A percentile compares a stretch with the other conserved stretches of the same genome.
phyloP scores from a whole-genome alignment of 2,797 vertebrate genomes.

The Syndactyla subalaris region DNA sequence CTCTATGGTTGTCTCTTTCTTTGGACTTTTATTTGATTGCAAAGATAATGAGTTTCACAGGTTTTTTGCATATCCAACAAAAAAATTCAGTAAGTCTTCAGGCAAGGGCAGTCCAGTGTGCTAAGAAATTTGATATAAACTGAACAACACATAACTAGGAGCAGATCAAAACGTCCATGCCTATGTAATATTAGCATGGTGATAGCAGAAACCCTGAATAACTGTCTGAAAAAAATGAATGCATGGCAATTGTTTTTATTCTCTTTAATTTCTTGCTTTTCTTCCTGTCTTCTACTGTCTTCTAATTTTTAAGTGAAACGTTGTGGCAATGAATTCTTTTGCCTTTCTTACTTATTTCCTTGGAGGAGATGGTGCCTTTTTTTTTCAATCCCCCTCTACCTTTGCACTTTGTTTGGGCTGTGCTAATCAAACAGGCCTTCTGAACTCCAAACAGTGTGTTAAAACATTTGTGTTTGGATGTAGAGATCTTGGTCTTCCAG shows the following conservation, averaged over 20 bases:
- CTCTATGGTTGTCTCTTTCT: background rate
- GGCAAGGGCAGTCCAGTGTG: background rate
- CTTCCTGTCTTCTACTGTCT: background rate
- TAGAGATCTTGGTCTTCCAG: background rate
- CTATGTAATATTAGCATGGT: background rate
- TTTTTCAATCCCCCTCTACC: background rate
- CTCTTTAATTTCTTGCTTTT: background rate
- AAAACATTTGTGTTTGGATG: background rate
- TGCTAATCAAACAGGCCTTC: background rate
- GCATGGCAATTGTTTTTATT: background rate
- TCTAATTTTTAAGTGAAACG: background rate
- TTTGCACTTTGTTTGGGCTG: background rate
- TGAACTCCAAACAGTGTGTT: background rate
- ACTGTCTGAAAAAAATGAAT: background rate
- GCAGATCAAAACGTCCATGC: background rate
- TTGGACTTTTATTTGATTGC: background rate
- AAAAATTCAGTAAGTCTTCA: background rate
- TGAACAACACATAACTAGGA: background rate
- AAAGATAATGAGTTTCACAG: background rate
- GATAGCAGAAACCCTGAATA: background rate
- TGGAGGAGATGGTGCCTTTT: accelerated
- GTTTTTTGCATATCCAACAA: background rate
- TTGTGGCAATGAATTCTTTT: background rate
- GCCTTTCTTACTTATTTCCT: background rate
- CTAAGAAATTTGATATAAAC: background rate